Evolutionary conservation across 2,113 vertebrate species (phyloP).

Genomic region (Camelus dromedarius): DNA sequence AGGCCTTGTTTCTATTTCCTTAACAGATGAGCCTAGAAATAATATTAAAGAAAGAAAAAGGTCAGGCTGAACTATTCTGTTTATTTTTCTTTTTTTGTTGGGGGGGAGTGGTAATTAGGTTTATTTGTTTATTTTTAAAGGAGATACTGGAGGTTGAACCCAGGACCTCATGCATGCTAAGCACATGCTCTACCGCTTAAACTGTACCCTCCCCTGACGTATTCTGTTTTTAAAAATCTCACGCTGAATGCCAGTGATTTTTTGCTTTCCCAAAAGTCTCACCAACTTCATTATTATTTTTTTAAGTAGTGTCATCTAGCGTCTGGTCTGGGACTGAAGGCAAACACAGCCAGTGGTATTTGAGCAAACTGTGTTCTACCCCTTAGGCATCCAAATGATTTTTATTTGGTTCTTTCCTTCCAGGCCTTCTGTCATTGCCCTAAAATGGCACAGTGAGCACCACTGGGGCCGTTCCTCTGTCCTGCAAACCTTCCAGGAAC

Average conservation of each 20-base stretch:
- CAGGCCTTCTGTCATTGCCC: neutral
- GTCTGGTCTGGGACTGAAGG: neutral
- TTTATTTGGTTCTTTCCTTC: neutral
- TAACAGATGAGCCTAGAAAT: conserved; percentile 20
- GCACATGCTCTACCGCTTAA: too few relatives aligned
- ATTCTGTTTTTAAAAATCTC: conserved; percentile 42
- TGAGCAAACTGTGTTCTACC: neutral
- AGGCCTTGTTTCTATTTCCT: neutral
- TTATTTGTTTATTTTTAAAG: too few relatives aligned
- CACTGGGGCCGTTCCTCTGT: neutral
- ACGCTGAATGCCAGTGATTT: neutral
- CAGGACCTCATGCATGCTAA: too few relatives aligned
- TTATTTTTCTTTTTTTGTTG: neutral
- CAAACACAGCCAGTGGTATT: neutral
- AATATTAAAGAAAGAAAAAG: conserved; percentile 38
- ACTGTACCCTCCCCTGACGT: neutral
- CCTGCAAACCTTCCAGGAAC: neutral
- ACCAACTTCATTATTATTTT: neutral
- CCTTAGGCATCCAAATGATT: neutral
- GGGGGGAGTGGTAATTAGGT: too few relatives aligned
- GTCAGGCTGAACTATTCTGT: conserved; percentile 14
- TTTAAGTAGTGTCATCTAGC: conserved; percentile 11
- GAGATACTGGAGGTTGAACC: too few relatives aligned
- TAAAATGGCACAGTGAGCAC: neutral
- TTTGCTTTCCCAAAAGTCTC: neutral